phyloP scores from a whole-genome alignment of 2,113 vertebrate genomes.

The Siphamia tubifer region DNA sequence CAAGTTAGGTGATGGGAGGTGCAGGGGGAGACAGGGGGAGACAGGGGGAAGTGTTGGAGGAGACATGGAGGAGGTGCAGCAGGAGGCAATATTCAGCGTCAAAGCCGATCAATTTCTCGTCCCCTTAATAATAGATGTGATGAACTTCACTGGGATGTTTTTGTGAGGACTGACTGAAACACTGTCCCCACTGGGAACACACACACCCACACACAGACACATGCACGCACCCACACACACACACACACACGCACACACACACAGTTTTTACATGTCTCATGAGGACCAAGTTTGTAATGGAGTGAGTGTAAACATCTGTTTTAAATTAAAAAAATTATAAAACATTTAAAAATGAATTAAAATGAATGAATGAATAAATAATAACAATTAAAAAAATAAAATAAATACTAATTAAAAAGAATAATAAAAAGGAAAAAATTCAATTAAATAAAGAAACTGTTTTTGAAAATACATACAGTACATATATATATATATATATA shows the following conservation, averaged over 20 bases:
- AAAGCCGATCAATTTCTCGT: slow-evolving; percentile 71
- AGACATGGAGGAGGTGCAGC: no score
- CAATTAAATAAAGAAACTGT: no score
- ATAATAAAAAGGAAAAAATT: no score
- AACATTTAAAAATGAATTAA: no score
- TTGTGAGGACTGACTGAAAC: slow-evolving; percentile 67
- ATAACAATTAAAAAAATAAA: no score
- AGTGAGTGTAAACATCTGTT: no score
- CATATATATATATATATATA: no score
- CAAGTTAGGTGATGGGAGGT: background rate
- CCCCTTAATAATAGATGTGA: slow-evolving; percentile 79
- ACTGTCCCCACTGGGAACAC: slow-evolving; percentile 61
- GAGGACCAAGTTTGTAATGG: background rate
- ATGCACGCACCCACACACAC: background rate
- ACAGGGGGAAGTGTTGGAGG: slow-evolving; percentile 25
- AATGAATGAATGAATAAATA: no score
- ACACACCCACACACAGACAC: slow-evolving; percentile 1
- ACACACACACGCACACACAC: background rate
- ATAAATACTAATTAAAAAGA: no score
- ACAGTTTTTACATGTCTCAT: no score
- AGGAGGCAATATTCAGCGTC: slow-evolving; percentile 57
- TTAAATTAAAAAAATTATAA: no score
- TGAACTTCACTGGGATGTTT: slow-evolving; percentile 60
- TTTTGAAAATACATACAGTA: no score
- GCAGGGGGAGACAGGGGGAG: background rate